Evolutionary conservation across 1,140 invertebrate genomes (phyloP).

Genomic region (Dendrolimus kikuchii): DNA sequence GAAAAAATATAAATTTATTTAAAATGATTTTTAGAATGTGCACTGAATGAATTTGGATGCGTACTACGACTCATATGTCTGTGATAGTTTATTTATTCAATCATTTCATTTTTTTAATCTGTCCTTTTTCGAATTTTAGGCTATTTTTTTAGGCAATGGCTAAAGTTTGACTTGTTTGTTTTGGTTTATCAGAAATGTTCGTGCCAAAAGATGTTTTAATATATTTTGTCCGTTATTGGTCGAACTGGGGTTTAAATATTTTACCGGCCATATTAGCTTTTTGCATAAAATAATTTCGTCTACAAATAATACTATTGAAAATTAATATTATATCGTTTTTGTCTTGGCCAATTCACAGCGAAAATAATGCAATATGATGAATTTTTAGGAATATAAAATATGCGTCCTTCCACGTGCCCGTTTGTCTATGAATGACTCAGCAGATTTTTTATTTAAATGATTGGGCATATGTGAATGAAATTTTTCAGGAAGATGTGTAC

Average conservation of each 20-base stretch:
- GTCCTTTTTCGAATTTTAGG: slow-evolving; percentile 20
- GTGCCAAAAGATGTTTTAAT: neutral
- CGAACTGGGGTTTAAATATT: neutral
- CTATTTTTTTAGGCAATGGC: slow-evolving; percentile 36
- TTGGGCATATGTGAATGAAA: too few species aligned
- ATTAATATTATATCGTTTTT: too few species aligned
- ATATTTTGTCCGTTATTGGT: neutral
- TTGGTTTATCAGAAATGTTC: neutral
- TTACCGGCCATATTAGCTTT: too few species aligned
- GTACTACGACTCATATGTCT: slow-evolving; percentile 57
- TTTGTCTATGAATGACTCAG: too few species aligned
- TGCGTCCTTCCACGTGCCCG: too few species aligned
- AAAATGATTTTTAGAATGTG: slow-evolving; percentile 15
- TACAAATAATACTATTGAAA: too few species aligned
- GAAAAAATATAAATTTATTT: slow-evolving; percentile 36
- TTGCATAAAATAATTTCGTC: too few species aligned
- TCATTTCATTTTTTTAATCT: slow-evolving; percentile 26
- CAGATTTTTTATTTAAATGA: too few species aligned
- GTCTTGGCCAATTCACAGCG: too few species aligned
- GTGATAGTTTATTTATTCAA: slow-evolving; percentile 68
- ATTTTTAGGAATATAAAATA: too few species aligned
- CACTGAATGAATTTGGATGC: slow-evolving; percentile 50
- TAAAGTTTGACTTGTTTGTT: slow-evolving; percentile 31
- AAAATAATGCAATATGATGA: too few species aligned
- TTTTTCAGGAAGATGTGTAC: too few species aligned